Evolutionary conservation across 2,797 vertebrate species (phyloP).

Genomic region (Pogonophryne albipinna): DNA sequence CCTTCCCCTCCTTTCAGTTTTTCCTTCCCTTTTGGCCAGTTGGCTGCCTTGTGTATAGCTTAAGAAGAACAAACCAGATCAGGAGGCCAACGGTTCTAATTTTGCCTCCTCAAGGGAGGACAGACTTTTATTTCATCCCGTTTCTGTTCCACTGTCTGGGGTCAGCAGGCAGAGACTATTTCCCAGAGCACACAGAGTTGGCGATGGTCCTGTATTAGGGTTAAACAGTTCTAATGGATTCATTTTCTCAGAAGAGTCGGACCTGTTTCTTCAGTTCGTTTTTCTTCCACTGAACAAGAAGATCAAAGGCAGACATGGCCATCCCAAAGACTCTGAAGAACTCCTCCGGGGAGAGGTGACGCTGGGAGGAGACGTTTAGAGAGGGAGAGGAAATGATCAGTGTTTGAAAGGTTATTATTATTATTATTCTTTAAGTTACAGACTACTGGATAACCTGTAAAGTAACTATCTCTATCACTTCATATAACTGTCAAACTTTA

Average conservation of each 20-base stretch:
- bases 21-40: background rate
- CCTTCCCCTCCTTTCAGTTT: conserved; percentile 3
- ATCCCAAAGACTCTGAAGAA: conserved; percentile 95
- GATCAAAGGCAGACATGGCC: conserved; percentile 94
- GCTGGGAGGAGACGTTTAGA: conserved; percentile 77
- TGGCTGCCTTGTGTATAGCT: conserved; percentile 35
- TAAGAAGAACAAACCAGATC: conserved; percentile 26
- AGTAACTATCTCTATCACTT: too few relatives aligned
- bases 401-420: too few relatives aligned
- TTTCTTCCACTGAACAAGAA: conserved; percentile 95
- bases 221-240: background rate
- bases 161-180: background rate
- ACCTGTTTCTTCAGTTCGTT: conserved; percentile 97
- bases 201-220: background rate
- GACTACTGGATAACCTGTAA: too few relatives aligned
- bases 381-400: background rate
- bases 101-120: conserved; percentile 1
- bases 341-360: conserved; percentile 95
- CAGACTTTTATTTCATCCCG: background rate
- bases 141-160: conserved; percentile 19
- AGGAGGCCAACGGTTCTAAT: background rate
- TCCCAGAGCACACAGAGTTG: conserved; percentile 2
- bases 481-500: too few relatives aligned
- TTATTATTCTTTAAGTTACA: too few relatives aligned
- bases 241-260: conserved; percentile 89